Percentiles rank a stretch among this genome's conserved stretches.
Conservation (phyloP, 2,113 vertebrate genomes). For the Emydocephalus ijimae region DNA sequence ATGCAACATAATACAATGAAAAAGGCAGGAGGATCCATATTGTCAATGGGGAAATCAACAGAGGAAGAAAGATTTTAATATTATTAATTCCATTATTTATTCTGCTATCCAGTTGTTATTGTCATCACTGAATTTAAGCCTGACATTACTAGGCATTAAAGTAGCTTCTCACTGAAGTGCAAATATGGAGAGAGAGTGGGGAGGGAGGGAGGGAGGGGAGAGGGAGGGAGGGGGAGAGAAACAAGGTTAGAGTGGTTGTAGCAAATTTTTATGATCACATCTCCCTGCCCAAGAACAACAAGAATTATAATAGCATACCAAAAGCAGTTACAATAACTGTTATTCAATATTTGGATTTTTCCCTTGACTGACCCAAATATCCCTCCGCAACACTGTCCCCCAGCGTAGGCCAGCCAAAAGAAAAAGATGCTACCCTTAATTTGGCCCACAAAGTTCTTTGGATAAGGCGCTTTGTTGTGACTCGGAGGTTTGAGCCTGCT, state of each 20-base stretch:
- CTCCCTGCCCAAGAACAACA: neutral
- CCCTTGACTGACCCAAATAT: neutral
- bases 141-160: neutral
- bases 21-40: too few species aligned
- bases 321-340: neutral
- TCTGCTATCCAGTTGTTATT: neutral
- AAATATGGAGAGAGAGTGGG: neutral
- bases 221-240: neutral
- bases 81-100: neutral
- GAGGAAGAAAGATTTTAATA: neutral
- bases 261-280: neutral
- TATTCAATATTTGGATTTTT: neutral
- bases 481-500: too few species aligned
- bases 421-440: neutral
- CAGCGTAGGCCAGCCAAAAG: neutral
- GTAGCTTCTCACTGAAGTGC: neutral
- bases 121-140: neutral
- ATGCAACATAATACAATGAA: neutral
- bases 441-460: neutral
- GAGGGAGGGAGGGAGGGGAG: too few species aligned
- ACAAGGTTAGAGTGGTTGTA: neutral
- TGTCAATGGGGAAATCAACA: neutral
- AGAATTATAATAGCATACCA: neutral
- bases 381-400: neutral
- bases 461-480: neutral